These are phyloP conservation scores for Hemichromis elongatus DNA, from an alignment of 2,113 vertebrate genomes.

Conservation along the genomic window DNA sequence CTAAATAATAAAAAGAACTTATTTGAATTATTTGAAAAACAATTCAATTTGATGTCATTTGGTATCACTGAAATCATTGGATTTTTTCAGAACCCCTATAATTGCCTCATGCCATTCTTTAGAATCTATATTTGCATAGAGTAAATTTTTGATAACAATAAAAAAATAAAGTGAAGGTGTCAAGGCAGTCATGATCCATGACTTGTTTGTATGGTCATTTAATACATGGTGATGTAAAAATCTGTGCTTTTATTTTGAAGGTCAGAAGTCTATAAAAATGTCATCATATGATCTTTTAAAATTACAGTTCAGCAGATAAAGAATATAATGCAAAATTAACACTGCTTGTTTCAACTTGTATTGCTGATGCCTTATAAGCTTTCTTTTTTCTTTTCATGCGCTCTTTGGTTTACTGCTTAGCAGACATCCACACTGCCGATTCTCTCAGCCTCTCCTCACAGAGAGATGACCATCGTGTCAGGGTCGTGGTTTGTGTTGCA, in stretches of 20 bases:
- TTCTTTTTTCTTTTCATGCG: background rate
- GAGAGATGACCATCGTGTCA: constrained; percentile 83
- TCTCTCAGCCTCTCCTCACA: constrained; percentile 77
- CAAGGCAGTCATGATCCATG: rapidly evolving
- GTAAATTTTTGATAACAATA: background rate
- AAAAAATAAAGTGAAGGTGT: background rate
- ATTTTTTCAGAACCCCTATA: background rate
- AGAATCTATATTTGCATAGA: background rate
- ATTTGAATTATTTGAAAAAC: background rate
- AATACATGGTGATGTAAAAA: background rate
- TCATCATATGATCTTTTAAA: background rate
- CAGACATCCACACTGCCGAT: constrained; percentile 75
- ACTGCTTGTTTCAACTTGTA: background rate
- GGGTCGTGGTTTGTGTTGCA: constrained; percentile 85
- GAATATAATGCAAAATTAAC: background rate
- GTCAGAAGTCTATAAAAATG: background rate
- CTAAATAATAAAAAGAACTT: background rate
- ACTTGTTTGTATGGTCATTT: background rate
- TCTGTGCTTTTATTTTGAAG: background rate
- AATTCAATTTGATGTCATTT: background rate
- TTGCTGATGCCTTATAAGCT: background rate
- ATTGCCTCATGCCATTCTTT: background rate
- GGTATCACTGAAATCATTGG: background rate
- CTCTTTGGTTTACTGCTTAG: background rate
- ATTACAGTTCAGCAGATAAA: background rate